Evolutionary conservation across 1,140 invertebrate species (phyloP), one percentile per base, ranked within the genome.

Genomic region (Lithobius niger): DNA sequence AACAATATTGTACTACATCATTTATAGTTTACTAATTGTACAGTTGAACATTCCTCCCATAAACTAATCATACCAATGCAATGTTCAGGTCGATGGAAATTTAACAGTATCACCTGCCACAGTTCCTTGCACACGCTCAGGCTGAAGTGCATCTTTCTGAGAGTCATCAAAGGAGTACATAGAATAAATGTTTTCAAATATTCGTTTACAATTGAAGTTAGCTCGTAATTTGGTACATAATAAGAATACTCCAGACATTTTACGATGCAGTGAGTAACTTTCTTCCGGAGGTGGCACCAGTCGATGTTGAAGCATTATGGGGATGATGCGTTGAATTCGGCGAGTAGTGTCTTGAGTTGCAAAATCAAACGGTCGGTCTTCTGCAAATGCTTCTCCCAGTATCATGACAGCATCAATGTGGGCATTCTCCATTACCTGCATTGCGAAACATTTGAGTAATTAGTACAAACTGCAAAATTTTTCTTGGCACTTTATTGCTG

Each of bases 251-350:
- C 97, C 97, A 0, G 97, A 96, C 55, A 99, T 77, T 77, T 99
- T 99, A 54, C 97, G 77, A 69, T 99, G 96, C 1, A 99, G 74
- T 0, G 95, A 98, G 71, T 99, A 99, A 58, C 95, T 92, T 75
- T 99, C 95, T 71, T 98, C 94, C 0, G 97, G 97, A 0, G 97
- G 97, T 16, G 97, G 90, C 48, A 90, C 93, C 0, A 99, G 77
- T 57, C 97, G 74, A 65, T 99, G 91, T 47, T 84, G 80, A 22
- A 99, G 72, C 78, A 99, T 97, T 0, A 94, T 87, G 1, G 94
- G 95, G n/a, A 98, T 84, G 3, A 97, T 64, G 13, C 77, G 68
- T 61, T 89, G 82, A 19, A 95, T 84, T 52, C 85, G 77, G 21
- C 72, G 65, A 0, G 88, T 89, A 2, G 84, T 85, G 57, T 81